phyloP scores from a whole-genome alignment of 1,140 invertebrate genomes.

The Calosoma granatense region DNA sequence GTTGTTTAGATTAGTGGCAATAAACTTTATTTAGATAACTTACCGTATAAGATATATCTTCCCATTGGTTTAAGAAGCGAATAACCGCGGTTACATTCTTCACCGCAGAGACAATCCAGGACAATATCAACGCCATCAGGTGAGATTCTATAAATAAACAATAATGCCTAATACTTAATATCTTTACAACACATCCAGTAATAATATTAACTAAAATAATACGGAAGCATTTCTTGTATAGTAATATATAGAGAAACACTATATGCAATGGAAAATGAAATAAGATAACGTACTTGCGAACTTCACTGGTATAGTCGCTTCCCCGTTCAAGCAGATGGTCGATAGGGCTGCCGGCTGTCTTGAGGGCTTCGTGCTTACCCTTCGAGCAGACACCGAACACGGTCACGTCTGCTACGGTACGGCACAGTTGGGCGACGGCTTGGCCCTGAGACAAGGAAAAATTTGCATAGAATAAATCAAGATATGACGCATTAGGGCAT shows the following conservation, averaged over 20 bases:
- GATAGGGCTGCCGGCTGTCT: constrained; percentile 53
- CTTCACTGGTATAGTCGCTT: constrained; percentile 70
- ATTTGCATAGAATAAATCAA: background rate
- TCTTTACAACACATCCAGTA: too few relatives aligned
- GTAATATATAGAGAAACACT: too few relatives aligned
- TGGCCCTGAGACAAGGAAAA: constrained; percentile 53
- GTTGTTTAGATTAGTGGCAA: too few relatives aligned
- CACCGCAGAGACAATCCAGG: constrained; percentile 78
- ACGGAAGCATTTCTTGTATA: too few relatives aligned
- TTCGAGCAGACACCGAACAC: constrained; percentile 79
- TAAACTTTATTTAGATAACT: too few relatives aligned
- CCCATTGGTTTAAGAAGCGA: constrained; percentile 80
- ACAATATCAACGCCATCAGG: constrained; percentile 79
- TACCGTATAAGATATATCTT: constrained; percentile 72
- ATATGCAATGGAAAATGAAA: too few relatives aligned
- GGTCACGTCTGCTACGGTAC: constrained; percentile 70
- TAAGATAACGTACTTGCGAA: constrained; percentile 74
- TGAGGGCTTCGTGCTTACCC: constrained; percentile 71
- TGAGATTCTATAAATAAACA: constrained; percentile 43
- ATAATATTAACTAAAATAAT: too few relatives aligned
- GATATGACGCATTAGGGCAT: constrained; percentile 3
- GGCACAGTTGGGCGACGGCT: constrained; percentile 70
- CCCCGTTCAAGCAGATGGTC: constrained; percentile 67
- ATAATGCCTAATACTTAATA: too few relatives aligned
- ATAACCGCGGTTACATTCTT: constrained; percentile 79